Evolutionary conservation across 2,888 invertebrate genomes (phyloP).

Genomic region (Noctua comes): DNA sequence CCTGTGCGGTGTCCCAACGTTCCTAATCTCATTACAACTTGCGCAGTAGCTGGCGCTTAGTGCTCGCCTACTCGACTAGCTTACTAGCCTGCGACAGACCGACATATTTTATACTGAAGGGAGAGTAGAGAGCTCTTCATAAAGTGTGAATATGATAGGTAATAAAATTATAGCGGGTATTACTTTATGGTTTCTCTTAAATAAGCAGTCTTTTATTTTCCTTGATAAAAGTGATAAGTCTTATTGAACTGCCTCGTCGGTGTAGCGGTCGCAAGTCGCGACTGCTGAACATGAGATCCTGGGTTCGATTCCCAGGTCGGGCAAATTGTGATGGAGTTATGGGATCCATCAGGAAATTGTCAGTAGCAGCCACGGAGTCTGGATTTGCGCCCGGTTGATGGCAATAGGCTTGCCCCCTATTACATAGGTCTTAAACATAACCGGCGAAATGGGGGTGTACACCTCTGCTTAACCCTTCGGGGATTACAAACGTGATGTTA

Average conservation of each 20-base stretch:
- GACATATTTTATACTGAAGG: conserved; percentile 38
- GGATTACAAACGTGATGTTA: no score
- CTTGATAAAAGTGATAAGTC: not conserved
- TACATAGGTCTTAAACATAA: no score
- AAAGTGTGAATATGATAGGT: conserved; percentile 30
- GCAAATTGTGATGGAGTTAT: no score
- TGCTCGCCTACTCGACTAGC: conserved; percentile 18
- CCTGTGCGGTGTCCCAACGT: conserved; percentile 40
- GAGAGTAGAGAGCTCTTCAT: conserved; percentile 16
- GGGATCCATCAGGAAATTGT: no score
- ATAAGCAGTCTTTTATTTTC: not conserved
- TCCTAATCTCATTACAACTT: conserved; percentile 57
- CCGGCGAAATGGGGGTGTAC: no score
- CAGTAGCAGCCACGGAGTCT: no score
- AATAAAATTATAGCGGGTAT: conserved; percentile 20
- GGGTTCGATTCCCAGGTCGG: no score
- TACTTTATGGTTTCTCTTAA: conserved; percentile 9
- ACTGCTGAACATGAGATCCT: no score
- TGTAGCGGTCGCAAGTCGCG: no score
- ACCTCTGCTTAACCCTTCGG: no score
- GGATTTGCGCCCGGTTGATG: no score
- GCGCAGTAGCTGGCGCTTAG: conserved; percentile 47
- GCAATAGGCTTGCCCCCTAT: no score
- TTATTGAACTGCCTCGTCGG: not conserved
- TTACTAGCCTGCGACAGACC: conserved; percentile 32